A percentile compares a stretch with the other conserved stretches of the same genome.
These are phyloP conservation scores for Lates japonicus DNA, from an alignment of 2,797 vertebrate species.

Conservation along the genomic window DNA sequence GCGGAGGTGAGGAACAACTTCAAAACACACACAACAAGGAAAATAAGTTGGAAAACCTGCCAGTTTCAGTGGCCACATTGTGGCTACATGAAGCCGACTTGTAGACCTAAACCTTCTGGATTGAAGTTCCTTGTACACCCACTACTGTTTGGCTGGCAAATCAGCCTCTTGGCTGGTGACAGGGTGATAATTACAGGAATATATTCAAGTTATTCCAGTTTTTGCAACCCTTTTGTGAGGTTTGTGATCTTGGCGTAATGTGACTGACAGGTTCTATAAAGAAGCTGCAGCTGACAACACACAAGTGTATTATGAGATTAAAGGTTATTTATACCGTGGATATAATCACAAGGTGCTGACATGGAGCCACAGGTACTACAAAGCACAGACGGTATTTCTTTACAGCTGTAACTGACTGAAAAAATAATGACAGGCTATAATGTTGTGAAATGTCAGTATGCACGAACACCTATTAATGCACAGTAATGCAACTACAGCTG, in stretches of 20 bases:
- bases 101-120: too few species aligned
- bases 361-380: slow-evolving; percentile 57
- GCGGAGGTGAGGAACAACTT: slow-evolving; percentile 35
- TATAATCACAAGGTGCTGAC: slow-evolving; percentile 80
- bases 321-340: slow-evolving; percentile 85
- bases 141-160: slow-evolving; percentile 7
- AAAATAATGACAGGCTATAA: slow-evolving; percentile 1
- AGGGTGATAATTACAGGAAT: slow-evolving; percentile 19
- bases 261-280: slow-evolving; percentile 65
- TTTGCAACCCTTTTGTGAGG: slow-evolving; percentile 36
- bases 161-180: neutral
- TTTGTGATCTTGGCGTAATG: slow-evolving; percentile 67
- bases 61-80: neutral
- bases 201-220: slow-evolving; percentile 34
- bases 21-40: slow-evolving; percentile 39
- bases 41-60: slow-evolving; percentile 22
- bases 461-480: slow-evolving; percentile 1
- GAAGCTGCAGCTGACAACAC: slow-evolving; percentile 72
- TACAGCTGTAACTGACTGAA: slow-evolving; percentile 18
- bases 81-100: neutral
- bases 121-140: neutral
- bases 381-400: slow-evolving; percentile 38
- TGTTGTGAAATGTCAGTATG: slow-evolving; percentile 19
- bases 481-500: neutral
- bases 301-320: slow-evolving; percentile 85